Evolutionary conservation across 1,140 invertebrate genomes (phyloP), one percentile per base, ranked within the genome.

Genomic region (Trichonephila clavipes): DNA sequence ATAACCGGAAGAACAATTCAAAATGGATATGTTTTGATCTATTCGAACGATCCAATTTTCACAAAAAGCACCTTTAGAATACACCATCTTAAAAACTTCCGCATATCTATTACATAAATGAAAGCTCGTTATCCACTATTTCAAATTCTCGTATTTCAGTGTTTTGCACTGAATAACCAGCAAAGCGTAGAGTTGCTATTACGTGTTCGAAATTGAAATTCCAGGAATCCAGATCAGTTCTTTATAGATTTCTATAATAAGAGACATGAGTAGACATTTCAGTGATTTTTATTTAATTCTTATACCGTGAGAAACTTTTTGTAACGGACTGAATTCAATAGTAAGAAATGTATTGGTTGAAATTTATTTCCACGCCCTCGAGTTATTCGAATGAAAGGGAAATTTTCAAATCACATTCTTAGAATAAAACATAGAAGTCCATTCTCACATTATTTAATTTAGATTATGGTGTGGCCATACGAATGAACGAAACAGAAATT

Each of bases 151-250:
- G 28, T 40, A 77, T 77, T 77, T 18, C 28, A 40, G 28, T 34
- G 72, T 34, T 77, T 77, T 77, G 72, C 28, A 34, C 72, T 10
- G 72, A 40, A 61, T 85, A 85, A n/a, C 34, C 83, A 85, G 83
- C 58, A 59, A 85, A 85, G 83, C 83, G 83, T 85, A 21, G 83
- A 85, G 28, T 34, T 34, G 10, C 5, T 18, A 24, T 59, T 58
- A 85, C 83, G 83, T 85, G 83, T 21, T 28, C n/a, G 83, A 61
- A n/a, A 85, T 85, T 12, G 44, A 59, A 61, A 85, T 85, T 85
- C 58, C 10, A 16, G 83, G 10, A 85, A 85, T 85, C 51, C 83
- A 77, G 72, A 77, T 77, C 83, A 85, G 24, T 85, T 61, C 24
- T 16, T 51, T 81, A 34, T 8, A 81, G 28, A 44, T 44, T 51